Base-by-base conservation (phyloP, 2,113 vertebrate genomes). In the Trogon surrucura region DNA sequence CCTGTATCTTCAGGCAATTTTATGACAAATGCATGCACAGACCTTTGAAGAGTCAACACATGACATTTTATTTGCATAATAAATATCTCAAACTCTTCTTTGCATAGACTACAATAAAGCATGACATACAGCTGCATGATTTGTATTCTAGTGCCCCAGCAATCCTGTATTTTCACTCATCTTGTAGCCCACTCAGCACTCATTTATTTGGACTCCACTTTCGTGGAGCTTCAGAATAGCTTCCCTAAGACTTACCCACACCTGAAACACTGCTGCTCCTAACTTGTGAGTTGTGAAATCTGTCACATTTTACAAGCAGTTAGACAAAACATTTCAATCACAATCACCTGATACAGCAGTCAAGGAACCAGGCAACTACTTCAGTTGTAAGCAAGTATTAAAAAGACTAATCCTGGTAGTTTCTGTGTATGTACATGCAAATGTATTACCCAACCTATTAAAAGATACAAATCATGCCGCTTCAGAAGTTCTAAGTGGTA, bases 11-110 rank as follows among this genome's bases (percentile, higher is more conserved):
- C 79, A 65, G 89, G 75, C 88, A 84, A 88, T 91, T 85, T 77
- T 74, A 89, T 54, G 61, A 65, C 47, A 92, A 95, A 91, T 34
- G 14, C 53, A 85, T 0, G 3, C 64, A 77, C 36, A 58, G 73
- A 30, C 73, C 77, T 95, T 96, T 93, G 70, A 97, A 96, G 94
- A 89, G 54, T 30, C 78, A 75, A 70, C 71, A 74, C 88, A 77
- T 9, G 50, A 81, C 50, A 51, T 75, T 87, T 89, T 78, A 91
- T 95, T 94, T 95, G 74, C 93, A 91, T 81, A 90, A 89, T 50
- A 86, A 87, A 65, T 79, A 61, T 94, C 45, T 54, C 83, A 50
- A 89, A 83, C 36, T 81, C 91, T 57, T 53, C 32, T 65, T 77
- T 80, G 47, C 62, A 27, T 4, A 50, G 54, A 61, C 50, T 38